Percentiles rank a stretch among this genome's conserved stretches.
phyloP scores from a whole-genome alignment of 1,140 invertebrate genomes.

The Proales similis region DNA sequence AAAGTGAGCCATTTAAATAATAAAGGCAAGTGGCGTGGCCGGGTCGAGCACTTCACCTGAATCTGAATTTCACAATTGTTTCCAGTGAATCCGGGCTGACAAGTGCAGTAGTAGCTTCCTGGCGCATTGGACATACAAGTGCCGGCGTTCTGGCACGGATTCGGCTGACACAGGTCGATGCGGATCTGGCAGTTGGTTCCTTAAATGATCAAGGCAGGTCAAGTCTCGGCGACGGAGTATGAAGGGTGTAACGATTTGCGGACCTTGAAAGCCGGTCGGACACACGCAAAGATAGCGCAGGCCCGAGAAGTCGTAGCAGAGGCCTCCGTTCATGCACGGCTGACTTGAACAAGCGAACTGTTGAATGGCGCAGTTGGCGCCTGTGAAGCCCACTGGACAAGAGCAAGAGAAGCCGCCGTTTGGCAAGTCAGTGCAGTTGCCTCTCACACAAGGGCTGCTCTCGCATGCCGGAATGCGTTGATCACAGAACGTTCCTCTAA shows the following conservation, averaged over 20 bases:
- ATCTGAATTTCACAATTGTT: constrained; percentile 39
- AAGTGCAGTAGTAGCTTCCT: constrained; percentile 39
- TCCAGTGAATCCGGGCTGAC: constrained; percentile 38
- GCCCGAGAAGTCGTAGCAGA: constrained; percentile 51
- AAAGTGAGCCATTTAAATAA: too few species aligned
- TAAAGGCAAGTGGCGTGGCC: too few species aligned
- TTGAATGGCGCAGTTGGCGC: constrained; percentile 40
- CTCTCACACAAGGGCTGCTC: constrained; percentile 54
- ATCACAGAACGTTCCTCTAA: constrained; percentile 38
- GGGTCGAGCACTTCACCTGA: too few species aligned
- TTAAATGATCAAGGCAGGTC: too few species aligned
- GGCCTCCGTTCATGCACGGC: constrained; percentile 52
- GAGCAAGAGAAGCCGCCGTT: constrained; percentile 39
- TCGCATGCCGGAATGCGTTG: constrained; percentile 63
- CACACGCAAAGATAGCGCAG: constrained; percentile 72
- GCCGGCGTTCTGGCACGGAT: constrained; percentile 43
- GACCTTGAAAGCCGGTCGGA: constrained; percentile 74
- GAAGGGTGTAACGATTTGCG: constrained; percentile 40
- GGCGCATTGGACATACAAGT: constrained; percentile 40
- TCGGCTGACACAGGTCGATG: constrained; percentile 31
- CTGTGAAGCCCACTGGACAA: constrained; percentile 44
- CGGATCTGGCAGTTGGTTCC: constrained; percentile 28
- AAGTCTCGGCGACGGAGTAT: too few species aligned
- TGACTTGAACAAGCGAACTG: constrained; percentile 56
- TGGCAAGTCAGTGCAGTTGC: constrained; percentile 32